Base-by-base conservation (phyloP, 2,888 invertebrate species). In the Sinotaia quadrata region DNA sequence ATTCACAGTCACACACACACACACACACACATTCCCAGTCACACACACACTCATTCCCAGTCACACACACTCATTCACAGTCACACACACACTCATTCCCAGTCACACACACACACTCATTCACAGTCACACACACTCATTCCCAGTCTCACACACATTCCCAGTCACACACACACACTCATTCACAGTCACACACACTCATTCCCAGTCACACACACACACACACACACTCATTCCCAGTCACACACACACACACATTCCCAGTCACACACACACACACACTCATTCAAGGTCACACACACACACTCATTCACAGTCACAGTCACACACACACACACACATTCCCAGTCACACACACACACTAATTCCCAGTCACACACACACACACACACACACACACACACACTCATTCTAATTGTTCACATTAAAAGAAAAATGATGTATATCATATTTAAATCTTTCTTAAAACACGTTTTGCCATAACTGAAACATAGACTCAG, bases 301-400 rank as follows among this genome's bases (percentile, higher is more conserved):
- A 36, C 57, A 4, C 36, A 5, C 57, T 2, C 57, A 5, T 24
- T 2, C 57, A 34, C 57, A 7, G 8, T 1, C 57, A 2, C 57
- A 57, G 34, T 18, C 57, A 34, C 57, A 31, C 57, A 34, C 57
- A 31, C 57, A 57, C 57, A 31, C 34, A 57, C 57, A 57, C 57
- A 34, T 36, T 34, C 57, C 12, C 57, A 57, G 34, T 34, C 57
- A 33, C 57, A 33, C 57, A 33, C 57, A 33, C 57, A 57, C 57
- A 57, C 57, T 34, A 15, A 57, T 36, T 34, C 33, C 12, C 34
- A 57, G 33, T 7, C 34, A 5, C 34, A 34, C 31, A 34, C 18
- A 56, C 56, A 33, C 56, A 18, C 56, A 7, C 56, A 31, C 56
- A 10, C 54, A 24, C 54, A 10, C 54, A 54, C 54, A 54, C 54